Evolutionary conservation across 2,113 vertebrate genomes (phyloP), one percentile per base, ranked within the genome.

Genomic region (Heliornis fulica): DNA sequence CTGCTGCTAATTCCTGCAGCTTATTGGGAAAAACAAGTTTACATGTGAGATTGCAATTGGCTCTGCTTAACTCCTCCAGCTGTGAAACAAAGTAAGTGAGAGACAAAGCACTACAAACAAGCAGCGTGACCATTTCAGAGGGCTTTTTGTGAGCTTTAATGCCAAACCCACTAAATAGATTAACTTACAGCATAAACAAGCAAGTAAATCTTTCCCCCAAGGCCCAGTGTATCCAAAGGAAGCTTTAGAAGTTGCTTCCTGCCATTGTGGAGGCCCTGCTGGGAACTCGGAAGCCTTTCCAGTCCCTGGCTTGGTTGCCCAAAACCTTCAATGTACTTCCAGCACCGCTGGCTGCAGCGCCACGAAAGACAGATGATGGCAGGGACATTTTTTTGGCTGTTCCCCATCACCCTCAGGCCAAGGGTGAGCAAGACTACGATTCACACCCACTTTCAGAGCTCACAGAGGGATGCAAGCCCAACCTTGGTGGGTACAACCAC

Each of bases 101-200:
- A 91, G 93, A 96, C 95, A 96, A 96, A 97, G 91, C 87, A 21
- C 71, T 81, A 70, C 90, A 93, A 95, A 89, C 64, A 68, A 54
- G 79, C 85, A 31, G 85, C 21, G 13, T 80, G 90, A 94, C 64
- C 88, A 70, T 93, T 95, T 85, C 85, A 41, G 93, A 92, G 72
- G 76, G 71, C 65, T 96, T 96, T 93, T 59, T 94, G 94, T 95
- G 91, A 92, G 89, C 56, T 71, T 68, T 66, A 86, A 64, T 78
- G 90, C 95, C 95, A 95, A 93, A 66, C 88, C 51, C 72, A 96
- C 94, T 96, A 96, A 97, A 96, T 36, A 97, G 96, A 96, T 96
- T 96, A 96, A 94, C 92, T 96, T 89, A 82, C 85, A 90, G 94
- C 90, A 94, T 79, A 96, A 96, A 96, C 94, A 96, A 96, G 94